These are phyloP conservation scores for Amblyjoppa proteus DNA, from an alignment of 2,888 invertebrate species.

Conservation along the genomic window DNA sequence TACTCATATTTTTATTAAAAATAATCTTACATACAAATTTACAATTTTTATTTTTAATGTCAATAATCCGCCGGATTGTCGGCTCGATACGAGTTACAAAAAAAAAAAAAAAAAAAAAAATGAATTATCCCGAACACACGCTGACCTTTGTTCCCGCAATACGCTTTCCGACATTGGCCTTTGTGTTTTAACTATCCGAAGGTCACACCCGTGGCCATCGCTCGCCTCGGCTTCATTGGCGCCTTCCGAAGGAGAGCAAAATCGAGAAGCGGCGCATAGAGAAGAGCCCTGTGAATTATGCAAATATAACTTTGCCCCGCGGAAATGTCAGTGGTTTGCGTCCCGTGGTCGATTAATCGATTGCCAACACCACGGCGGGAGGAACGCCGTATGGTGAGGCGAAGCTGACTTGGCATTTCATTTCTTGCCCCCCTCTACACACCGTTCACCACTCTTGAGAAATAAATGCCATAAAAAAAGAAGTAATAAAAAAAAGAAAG, in stretches of 20 bases:
- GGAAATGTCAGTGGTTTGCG: slow-evolving; percentile 78
- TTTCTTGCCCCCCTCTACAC: not conserved
- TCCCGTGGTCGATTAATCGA: slow-evolving; percentile 68
- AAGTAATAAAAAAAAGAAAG: slow-evolving; percentile 20
- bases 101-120: not conserved
- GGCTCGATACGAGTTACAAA: not conserved
- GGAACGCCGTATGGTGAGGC: not conserved
- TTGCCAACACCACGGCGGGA: slow-evolving; percentile 4
- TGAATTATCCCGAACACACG: not conserved
- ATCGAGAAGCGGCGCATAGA: slow-evolving; percentile 46
- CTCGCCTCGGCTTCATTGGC: not conserved
- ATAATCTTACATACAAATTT: too few species aligned
- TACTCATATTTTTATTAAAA: not conserved
- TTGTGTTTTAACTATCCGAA: slow-evolving; percentile 45
- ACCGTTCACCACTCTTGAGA: slow-evolving; percentile 7
- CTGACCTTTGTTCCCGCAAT: slow-evolving; percentile 44
- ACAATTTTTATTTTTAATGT: not conserved
- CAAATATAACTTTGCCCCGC: slow-evolving; percentile 71
- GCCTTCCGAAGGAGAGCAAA: slow-evolving; percentile 41
- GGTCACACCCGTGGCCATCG: slow-evolving; percentile 53
- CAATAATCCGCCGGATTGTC: too few species aligned
- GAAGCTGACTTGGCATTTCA: slow-evolving; percentile 17
- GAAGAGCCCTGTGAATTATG: slow-evolving; percentile 76
- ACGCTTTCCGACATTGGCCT: slow-evolving; percentile 15
- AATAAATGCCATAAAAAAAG: not conserved